phyloP scores from a whole-genome alignment of 2,888 invertebrate genomes.

The Ochropleura plecta region DNA sequence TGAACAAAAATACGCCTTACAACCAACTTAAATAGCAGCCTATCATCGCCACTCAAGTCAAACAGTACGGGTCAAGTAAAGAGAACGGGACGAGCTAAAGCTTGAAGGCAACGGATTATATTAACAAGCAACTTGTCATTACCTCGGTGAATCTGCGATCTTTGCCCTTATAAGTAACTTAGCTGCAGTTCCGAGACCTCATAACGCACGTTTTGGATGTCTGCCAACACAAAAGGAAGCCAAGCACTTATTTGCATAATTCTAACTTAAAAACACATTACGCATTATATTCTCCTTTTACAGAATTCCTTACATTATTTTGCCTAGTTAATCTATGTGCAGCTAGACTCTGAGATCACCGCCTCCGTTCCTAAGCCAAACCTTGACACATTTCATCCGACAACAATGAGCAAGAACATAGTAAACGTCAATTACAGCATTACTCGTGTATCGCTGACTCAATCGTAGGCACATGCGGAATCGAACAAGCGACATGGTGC shows the following conservation, averaged over 20 bases:
- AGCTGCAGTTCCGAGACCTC: constrained; percentile 14
- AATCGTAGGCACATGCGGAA: constrained; percentile 79
- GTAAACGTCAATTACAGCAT: constrained; percentile 85
- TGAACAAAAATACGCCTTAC: too few species aligned
- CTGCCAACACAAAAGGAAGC: constrained; percentile 30
- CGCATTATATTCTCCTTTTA: constrained; percentile 43
- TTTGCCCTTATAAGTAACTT: constrained; percentile 45
- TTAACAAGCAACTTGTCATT: constrained; percentile 34
- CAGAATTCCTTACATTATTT: constrained; percentile 56
- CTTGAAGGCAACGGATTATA: constrained; percentile 21
- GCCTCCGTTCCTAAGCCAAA: constrained; percentile 60
- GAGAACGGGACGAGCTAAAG: constrained; percentile 10
- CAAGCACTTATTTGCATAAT: constrained; percentile 39
- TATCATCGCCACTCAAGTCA: constrained; percentile 12
- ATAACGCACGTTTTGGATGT: constrained; percentile 28
- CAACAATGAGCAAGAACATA: constrained; percentile 73
- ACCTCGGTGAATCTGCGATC: constrained; percentile 30
- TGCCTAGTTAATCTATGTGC: constrained; percentile 52
- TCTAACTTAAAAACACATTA: constrained; percentile 45
- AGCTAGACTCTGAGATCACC: constrained; percentile 53
- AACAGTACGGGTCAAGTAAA: constrained; percentile 38
- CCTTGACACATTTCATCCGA: constrained; percentile 70
- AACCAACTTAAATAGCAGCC: not conserved
- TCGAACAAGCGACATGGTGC: constrained; percentile 78
- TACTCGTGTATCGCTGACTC: constrained; percentile 83